phyloP scores from a whole-genome alignment of 2,113 vertebrate genomes.

The Calidris pygmaea region DNA sequence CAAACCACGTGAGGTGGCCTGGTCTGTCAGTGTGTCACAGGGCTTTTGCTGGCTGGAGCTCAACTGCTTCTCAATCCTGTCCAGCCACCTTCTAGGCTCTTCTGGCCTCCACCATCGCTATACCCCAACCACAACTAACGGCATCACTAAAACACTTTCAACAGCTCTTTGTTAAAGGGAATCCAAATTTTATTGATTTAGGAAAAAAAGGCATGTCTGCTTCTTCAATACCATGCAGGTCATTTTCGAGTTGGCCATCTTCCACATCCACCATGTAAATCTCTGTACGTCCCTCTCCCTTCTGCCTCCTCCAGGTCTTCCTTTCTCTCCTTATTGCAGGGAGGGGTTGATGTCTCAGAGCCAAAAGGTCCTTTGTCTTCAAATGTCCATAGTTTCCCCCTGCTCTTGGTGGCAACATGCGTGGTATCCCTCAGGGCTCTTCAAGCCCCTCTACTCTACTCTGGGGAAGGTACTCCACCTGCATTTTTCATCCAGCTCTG shows the following conservation, averaged over 20 bases:
- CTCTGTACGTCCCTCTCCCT: not conserved
- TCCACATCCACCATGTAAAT: not conserved
- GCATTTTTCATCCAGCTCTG: not conserved
- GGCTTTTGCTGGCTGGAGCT: not conserved
- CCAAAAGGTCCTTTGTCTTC: not conserved
- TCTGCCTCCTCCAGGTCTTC: not conserved
- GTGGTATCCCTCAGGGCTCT: not conserved
- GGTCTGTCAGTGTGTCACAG: not conserved
- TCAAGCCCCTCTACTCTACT: not conserved
- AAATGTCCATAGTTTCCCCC: not conserved
- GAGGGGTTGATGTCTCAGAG: not conserved
- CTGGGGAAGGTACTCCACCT: not conserved
- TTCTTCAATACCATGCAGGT: rapidly evolving
- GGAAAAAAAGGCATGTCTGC: not conserved
- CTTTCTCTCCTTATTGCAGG: not conserved
- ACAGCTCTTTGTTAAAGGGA: not conserved
- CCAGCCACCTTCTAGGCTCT: not conserved
- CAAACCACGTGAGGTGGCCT: not conserved
- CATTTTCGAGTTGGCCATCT: not conserved
- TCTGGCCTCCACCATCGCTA: not conserved
- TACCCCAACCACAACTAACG: not conserved
- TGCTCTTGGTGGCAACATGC: not conserved
- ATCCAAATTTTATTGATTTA: not conserved
- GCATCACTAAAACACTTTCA: not conserved
- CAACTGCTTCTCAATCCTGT: not conserved